Evolutionary conservation across 2,888 invertebrate species (phyloP), one percentile per base, ranked within the genome.

Genomic region (Mimumesa dahlbomi): DNA sequence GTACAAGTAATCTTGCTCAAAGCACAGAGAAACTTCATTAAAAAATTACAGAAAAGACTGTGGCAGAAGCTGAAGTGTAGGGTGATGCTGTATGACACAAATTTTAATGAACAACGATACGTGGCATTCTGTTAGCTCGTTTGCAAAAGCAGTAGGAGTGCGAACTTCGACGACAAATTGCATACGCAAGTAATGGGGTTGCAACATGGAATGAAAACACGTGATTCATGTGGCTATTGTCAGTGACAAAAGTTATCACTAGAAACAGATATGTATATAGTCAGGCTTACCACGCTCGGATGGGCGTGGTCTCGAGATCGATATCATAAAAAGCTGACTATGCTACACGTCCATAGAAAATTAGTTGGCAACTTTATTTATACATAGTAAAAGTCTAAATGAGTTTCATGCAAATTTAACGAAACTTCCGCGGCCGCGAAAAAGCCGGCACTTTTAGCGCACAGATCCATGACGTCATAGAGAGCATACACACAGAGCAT

Each of bases 291-390:
- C 73, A 69, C 53, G 75, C 70, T 75, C 66, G 66, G 53, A 58
- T 74, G 80, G 84, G 83, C 82, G 85, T 83, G 82, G 82, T 70
- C 70, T 79, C 66, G 63, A 64, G 80, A 85, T 85, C 82, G 79
- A 84, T 84, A 83, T 72, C 71, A 81, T 78, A 82, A 83, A 84
- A 85, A 80, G 73, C 54, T 71, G 46, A 14, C 36, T 34, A 11
- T 31, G 56, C 31, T 48, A 48, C 61, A 50, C 40, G 6, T 42
- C 13, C 46, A n/a, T 34, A 43, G 36, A 45, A 18, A 48, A 56
- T 22, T 40, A 38, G n/a, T n/a, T n/a, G 25, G 43, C 50, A 34
- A 34, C 43, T 53, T 13, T 16, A 9, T n/a, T n/a, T 54, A 18
- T 53, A 18, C 11, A 22, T 45, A 25, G 34, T 11, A 13, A 43